phyloP scores from a whole-genome alignment of 1,140 invertebrate species.

The Patella vulgata region DNA sequence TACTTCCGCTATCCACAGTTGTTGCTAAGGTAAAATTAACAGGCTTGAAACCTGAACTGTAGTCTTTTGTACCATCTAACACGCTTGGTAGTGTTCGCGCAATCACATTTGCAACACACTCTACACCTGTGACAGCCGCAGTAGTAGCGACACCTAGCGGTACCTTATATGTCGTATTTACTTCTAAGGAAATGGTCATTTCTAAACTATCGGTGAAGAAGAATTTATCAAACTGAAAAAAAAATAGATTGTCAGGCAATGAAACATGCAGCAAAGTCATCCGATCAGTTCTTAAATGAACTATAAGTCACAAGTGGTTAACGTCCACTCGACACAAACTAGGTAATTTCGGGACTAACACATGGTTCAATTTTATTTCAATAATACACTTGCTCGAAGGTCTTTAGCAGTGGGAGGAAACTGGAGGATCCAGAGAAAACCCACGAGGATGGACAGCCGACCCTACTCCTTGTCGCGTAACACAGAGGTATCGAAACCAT shows the following conservation, averaged over 20 bases:
- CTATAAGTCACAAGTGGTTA: too few species aligned
- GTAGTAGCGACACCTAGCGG: conserved; percentile 16
- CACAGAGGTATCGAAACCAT: too few species aligned
- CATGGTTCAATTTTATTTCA: too few species aligned
- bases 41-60: conserved; percentile 15
- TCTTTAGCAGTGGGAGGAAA: too few species aligned
- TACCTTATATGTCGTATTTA: conserved; percentile 14
- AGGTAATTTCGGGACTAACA: too few species aligned
- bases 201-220: conserved; percentile 32
- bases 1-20: too few species aligned
- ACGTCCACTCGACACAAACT: too few species aligned
- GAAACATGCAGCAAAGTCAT: neutral
- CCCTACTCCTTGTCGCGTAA: too few species aligned
- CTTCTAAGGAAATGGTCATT: conserved; percentile 21
- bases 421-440: too few species aligned
- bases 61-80: conserved; percentile 7
- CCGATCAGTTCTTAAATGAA: neutral
- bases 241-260: too few species aligned
- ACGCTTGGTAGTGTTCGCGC: conserved; percentile 1
- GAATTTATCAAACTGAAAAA: conserved; percentile 31
- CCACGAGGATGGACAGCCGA: too few species aligned
- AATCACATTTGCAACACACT: conserved; percentile 19
- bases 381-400: too few species aligned
- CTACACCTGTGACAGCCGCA: conserved; percentile 19
- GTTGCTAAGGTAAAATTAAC: conserved; percentile 25